Base-by-base conservation (phyloP, 2,797 vertebrate species). In the Nyctalus aviator region DNA sequence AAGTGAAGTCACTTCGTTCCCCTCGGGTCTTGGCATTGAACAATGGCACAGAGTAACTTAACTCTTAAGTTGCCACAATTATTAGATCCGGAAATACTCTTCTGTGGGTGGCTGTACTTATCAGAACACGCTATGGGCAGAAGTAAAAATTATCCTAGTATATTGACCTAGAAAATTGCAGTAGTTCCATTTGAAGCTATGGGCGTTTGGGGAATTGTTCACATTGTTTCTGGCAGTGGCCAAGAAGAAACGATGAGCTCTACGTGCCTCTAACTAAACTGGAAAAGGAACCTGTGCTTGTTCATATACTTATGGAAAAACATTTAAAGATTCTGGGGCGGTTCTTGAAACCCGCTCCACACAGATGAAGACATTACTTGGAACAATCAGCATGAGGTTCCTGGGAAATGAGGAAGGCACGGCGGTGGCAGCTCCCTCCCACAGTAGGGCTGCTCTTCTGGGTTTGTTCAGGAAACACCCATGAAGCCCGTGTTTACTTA, bases 1-100 rank as follows among this genome's bases (percentile, higher is more conserved):
- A 95, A 96, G 30, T 96, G 41, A 95, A 96, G 32, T 94, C 3
- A 62, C 90, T 50, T 83, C 90, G n/a, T 50, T 93, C 20, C 27
- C 59, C 72, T 88, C 32, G 73, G 53, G 53, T 27, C n/a, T 92
- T 97, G 76, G 6, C 0, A 0, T 18, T 88, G 6, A 27, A 7
- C 64, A 1, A 85, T 20, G 37, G 32, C 46, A 55, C 84, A 69
- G 53, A 88, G 50, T 62, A 25, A 78, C 62, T 88, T 87, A 96
- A 84, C 44, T 13, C 48, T 64, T 76, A 48, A 66, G 18, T 81
- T 44, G 3, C 53, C 0, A 1, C 59, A 66, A 1, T 87, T 83
- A 59, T 27, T 55, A 62, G 41, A 20, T 37, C 35, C 18, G n/a
- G 30, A 8, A 46, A 21, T 82, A 23, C 62, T 84, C 69, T 90